Evolutionary conservation across 2,888 invertebrate species (phyloP).

Genomic region (Phlogophora meticulosa): DNA sequence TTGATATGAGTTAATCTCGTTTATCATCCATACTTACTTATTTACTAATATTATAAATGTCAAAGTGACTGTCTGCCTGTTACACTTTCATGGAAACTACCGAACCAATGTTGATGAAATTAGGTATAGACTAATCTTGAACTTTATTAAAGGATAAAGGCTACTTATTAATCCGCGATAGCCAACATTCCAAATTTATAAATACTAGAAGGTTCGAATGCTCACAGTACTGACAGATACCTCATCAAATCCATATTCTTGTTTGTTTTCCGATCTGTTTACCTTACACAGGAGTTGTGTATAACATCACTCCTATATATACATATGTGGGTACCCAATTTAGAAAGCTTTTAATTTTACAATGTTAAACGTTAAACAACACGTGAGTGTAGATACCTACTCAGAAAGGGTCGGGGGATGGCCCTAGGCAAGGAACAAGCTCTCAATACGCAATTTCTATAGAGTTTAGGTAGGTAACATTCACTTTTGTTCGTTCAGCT

Average conservation of each 20-base stretch:
- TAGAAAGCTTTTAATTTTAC: conserved; percentile 18
- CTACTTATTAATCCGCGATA: no score
- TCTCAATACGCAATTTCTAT: conserved; percentile 28
- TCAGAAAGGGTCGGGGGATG: conserved; percentile 26
- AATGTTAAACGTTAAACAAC: conserved; percentile 9
- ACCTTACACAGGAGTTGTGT: not conserved
- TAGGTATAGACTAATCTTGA: no score
- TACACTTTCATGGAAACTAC: no score
- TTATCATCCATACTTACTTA: no score
- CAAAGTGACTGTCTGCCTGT: no score
- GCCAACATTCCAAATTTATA: no score
- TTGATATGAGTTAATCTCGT: no score
- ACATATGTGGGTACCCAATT: not conserved
- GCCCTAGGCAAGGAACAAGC: conserved; percentile 24
- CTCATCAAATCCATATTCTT: not conserved
- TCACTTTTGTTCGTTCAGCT: conserved; percentile 54
- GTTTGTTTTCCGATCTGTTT: not conserved
- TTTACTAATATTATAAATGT: no score
- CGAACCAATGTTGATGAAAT: no score
- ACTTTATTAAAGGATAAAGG: no score
- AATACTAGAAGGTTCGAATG: not conserved
- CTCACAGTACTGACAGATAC: not conserved
- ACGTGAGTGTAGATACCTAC: not conserved
- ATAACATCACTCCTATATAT: not conserved
- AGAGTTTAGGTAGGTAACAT: conserved; percentile 46